Percentiles rank a stretch among this genome's conserved stretches.
Conservation (phyloP, 2,113 vertebrate species). For the Morphnarchus princeps region DNA sequence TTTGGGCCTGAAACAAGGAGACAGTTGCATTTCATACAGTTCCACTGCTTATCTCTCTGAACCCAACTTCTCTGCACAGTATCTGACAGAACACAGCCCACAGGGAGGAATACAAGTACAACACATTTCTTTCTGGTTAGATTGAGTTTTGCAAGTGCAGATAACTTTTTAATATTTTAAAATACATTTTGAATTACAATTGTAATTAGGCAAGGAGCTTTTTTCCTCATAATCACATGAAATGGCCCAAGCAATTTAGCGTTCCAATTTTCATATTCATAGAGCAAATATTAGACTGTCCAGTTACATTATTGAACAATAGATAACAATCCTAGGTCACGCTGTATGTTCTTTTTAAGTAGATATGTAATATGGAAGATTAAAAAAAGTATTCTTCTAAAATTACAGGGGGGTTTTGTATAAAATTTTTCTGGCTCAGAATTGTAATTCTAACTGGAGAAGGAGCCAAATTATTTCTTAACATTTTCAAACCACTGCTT, state of each 20-base stretch:
- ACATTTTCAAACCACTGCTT: background rate
- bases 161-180: constrained; percentile 59
- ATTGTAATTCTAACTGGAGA: background rate
- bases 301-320: constrained; percentile 41
- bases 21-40: background rate
- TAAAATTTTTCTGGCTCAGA: background rate
- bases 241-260: constrained; percentile 20
- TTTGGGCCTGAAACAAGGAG: background rate
- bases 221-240: background rate
- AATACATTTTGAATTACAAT: constrained; percentile 56
- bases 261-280: constrained; percentile 42
- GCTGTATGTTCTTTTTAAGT: background rate
- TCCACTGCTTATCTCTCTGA: background rate
- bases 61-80: background rate
- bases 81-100: background rate
- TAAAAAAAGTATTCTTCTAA: background rate
- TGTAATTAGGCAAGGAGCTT: constrained; percentile 36
- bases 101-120: background rate
- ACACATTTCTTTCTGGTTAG: background rate
- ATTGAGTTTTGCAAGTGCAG: background rate
- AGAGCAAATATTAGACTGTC: constrained; percentile 50
- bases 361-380: background rate
- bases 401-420: background rate
- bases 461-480: background rate
- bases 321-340: background rate